These are phyloP conservation scores for Apeira syringaria DNA, from an alignment of 2,888 invertebrate genomes.

Conservation along the genomic window DNA sequence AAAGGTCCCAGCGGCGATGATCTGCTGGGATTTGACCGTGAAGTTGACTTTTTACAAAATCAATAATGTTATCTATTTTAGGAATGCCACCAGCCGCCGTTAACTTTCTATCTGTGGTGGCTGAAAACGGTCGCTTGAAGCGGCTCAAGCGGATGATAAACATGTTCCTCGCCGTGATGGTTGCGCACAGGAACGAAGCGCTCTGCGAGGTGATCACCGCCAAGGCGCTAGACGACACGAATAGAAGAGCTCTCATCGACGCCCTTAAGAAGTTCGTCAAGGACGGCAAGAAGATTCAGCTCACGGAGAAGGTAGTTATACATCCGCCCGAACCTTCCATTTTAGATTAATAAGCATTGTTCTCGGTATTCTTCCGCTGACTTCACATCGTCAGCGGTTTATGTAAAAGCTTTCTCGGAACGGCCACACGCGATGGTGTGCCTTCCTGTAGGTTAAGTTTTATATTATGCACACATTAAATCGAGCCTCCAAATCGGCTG, in stretches of 20 bases:
- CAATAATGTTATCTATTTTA: conserved; percentile 23
- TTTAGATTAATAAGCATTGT: no score
- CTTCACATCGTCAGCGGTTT: no score
- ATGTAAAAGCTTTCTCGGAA: no score
- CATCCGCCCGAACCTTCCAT: no score
- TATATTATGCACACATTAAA: no score
- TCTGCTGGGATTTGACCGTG: no score
- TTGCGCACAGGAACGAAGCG: conserved; percentile 66
- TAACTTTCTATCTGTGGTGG: conserved; percentile 61
- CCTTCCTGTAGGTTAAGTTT: no score
- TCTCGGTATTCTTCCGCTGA: no score
- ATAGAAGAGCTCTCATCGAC: conserved; percentile 45
- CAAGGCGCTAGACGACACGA: conserved; percentile 50
- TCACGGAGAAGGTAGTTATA: conserved; percentile 66
- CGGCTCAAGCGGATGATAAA: conserved; percentile 55
- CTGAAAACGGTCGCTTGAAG: conserved; percentile 68
- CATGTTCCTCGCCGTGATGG: conserved; percentile 61
- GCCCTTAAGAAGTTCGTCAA: conserved; percentile 57
- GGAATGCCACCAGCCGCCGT: conserved; percentile 56
- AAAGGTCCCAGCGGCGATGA: no score
- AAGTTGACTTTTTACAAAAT: neutral
- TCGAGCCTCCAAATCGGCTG: no score
- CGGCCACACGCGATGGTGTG: no score
- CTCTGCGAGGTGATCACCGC: conserved; percentile 71
- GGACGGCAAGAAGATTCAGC: conserved; percentile 54